Evolutionary conservation across 2,113 vertebrate species (phyloP).

Genomic region (Parus major): DNA sequence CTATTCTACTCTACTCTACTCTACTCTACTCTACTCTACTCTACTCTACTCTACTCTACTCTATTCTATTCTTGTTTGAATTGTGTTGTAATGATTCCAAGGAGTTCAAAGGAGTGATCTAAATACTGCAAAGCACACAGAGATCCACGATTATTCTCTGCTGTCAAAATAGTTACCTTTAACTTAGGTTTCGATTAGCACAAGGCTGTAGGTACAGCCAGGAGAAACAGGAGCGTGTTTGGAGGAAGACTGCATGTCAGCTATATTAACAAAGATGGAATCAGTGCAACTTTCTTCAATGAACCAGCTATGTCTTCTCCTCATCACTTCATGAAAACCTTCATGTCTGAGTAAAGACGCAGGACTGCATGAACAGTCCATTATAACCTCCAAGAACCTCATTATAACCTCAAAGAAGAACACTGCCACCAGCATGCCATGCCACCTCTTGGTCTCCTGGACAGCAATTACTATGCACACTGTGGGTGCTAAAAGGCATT

Average conservation of each 20-base stretch:
- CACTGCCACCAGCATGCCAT: neutral
- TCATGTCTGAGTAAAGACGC: neutral
- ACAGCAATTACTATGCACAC: neutral
- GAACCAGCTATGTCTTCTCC: neutral
- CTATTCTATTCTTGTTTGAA: neutral
- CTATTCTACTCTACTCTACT: too few relatives aligned
- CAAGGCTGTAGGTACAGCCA: neutral
- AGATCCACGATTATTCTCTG: neutral
- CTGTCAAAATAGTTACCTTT: slow-evolving; percentile 10
- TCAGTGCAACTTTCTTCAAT: neutral
- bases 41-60: too few relatives aligned
- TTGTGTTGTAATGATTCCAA: slow-evolving; percentile 24
- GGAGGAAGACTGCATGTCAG: neutral
- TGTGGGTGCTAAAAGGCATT: neutral
- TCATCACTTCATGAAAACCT: neutral
- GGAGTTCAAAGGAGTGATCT: slow-evolving; percentile 16
- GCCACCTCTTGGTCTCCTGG: neutral
- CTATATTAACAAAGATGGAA: neutral
- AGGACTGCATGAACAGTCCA: neutral
- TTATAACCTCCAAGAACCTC: neutral
- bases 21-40: too few relatives aligned
- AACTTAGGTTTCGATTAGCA: neutral
- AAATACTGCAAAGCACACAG: neutral
- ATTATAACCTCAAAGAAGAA: neutral
- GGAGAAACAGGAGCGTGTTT: neutral